phyloP scores from a whole-genome alignment of 92 coral and sea anemone genomes.

The Siderastrea siderea region DNA sequence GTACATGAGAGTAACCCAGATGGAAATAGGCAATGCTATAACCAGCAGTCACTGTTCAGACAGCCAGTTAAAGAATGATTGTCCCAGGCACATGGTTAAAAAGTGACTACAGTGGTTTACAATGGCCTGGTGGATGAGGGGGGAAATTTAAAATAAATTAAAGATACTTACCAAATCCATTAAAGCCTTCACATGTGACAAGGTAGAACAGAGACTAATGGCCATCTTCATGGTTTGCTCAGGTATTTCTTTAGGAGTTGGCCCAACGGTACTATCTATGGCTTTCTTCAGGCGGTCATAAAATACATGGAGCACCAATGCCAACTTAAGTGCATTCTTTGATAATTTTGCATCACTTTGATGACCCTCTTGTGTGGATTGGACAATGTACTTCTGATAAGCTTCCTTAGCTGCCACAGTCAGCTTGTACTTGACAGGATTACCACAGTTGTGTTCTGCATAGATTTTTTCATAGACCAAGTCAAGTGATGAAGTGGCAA shows the following conservation, averaged over 20 bases:
- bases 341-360: not conserved
- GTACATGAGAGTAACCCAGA: not conserved
- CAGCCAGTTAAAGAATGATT: not conserved
- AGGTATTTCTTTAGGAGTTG: not conserved
- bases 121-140: not conserved
- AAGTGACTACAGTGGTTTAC: constrained; percentile 1
- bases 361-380: not conserved
- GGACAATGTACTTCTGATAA: not conserved
- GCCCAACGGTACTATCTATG: constrained; percentile 21
- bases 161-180: constrained; percentile 9
- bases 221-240: constrained; percentile 42
- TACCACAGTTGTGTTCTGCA: too few relatives aligned
- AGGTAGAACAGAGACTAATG: constrained; percentile 10
- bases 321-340: constrained; percentile 25
- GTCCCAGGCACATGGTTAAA: constrained; percentile 14
- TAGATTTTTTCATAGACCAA: too few relatives aligned
- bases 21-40: not conserved
- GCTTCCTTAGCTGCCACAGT: not conserved
- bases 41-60: constrained; percentile 16
- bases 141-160: not conserved
- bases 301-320: constrained; percentile 33
- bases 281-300: constrained; percentile 41
- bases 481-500: too few relatives aligned
- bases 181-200: constrained; percentile 1
- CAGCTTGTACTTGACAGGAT: not conserved